Percentiles rank a stretch among this genome's conserved stretches.
Conservation (phyloP, 2,113 vertebrate species). For the Crotophaga sulcirostris region DNA sequence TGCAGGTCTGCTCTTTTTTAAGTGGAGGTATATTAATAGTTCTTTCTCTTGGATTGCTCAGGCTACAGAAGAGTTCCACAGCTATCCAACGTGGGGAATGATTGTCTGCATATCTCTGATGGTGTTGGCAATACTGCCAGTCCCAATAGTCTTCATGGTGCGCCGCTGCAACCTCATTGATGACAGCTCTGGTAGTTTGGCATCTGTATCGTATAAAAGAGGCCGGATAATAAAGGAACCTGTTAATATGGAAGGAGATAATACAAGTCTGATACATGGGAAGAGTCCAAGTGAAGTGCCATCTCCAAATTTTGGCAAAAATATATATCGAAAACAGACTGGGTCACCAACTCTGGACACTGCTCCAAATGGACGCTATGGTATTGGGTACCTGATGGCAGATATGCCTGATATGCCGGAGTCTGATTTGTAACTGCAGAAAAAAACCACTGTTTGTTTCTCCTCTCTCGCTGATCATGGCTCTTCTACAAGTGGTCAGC, state of each 20-base stretch:
- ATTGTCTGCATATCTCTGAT: slow-evolving; percentile 87
- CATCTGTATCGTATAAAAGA: slow-evolving; percentile 91
- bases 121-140: slow-evolving; percentile 84
- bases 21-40: not conserved
- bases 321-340: slow-evolving; percentile 90
- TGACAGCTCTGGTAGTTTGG: slow-evolving; percentile 79
- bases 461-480: slow-evolving; percentile 21
- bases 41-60: slow-evolving; percentile 48
- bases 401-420: slow-evolving; percentile 93
- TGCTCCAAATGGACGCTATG: slow-evolving; percentile 91
- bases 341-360: slow-evolving; percentile 79
- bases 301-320: slow-evolving; percentile 88
- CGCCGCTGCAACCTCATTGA: slow-evolving; percentile 87
- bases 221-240: slow-evolving; percentile 90
- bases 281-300: slow-evolving; percentile 89
- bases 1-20: not conserved
- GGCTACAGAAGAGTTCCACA: slow-evolving; percentile 82
- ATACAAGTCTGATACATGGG: slow-evolving; percentile 88
- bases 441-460: slow-evolving; percentile 2
- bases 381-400: slow-evolving; percentile 93
- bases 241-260: slow-evolving; percentile 83
- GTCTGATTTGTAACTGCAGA: slow-evolving; percentile 86
- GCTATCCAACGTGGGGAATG: slow-evolving; percentile 89
- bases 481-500: slow-evolving; percentile 38
- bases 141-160: slow-evolving; percentile 86